Evolutionary conservation across 2,888 invertebrate genomes (phyloP).

Genomic region (Nineta flava): DNA sequence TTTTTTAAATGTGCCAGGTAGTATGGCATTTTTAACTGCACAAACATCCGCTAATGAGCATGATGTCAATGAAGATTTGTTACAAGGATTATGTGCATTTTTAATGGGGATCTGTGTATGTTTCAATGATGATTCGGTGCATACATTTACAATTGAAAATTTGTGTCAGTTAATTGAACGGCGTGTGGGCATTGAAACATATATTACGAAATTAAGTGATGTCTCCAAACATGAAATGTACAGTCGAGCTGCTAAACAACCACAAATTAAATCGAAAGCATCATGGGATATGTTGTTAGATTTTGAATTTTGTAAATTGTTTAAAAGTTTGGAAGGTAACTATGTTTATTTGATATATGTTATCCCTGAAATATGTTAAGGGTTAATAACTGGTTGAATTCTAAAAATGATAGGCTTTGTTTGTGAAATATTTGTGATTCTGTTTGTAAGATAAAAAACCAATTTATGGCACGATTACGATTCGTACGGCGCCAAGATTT

Average conservation of each 20-base stretch:
- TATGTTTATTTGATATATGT: not conserved
- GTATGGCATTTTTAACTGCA: constrained; percentile 71
- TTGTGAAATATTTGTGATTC: too few species aligned
- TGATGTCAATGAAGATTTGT: constrained; percentile 77
- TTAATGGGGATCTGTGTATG: constrained; percentile 82
- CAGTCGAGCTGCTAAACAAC: constrained; percentile 82
- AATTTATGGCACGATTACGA: too few species aligned
- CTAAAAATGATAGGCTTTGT: too few species aligned
- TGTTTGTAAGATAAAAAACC: too few species aligned
- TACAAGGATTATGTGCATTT: constrained; percentile 67
- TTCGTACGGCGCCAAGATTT: too few species aligned
- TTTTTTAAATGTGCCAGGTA: constrained; percentile 63
- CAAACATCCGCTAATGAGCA: constrained; percentile 70
- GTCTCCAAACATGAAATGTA: constrained; percentile 83
- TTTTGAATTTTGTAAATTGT: constrained; percentile 85
- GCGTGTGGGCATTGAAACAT: constrained; percentile 79
- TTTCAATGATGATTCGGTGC: constrained; percentile 71
- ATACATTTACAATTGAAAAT: constrained; percentile 58
- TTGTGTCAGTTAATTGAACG: constrained; percentile 73
- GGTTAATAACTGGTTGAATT: too few species aligned
- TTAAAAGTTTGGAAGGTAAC: constrained; percentile 61
- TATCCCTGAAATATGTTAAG: too few species aligned
- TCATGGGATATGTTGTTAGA: constrained; percentile 75
- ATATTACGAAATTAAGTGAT: constrained; percentile 69
- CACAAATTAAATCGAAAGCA: constrained; percentile 66